Evolutionary conservation across 2,888 invertebrate genomes (phyloP).

Genomic region (Calameuta pallipes): DNA sequence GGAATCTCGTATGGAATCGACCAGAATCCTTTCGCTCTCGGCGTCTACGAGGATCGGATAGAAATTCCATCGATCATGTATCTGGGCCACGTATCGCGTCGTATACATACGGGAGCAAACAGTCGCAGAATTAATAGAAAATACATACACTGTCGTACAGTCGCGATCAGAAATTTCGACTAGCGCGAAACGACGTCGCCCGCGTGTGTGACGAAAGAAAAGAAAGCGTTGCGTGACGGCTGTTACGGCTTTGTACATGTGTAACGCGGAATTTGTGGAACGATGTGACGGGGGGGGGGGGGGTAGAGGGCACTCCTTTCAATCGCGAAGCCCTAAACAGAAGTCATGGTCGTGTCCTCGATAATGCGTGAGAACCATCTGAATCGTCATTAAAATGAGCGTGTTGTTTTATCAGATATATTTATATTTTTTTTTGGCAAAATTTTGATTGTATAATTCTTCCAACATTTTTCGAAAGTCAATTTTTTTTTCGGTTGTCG

Average conservation of each 20-base stretch:
- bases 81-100: neutral
- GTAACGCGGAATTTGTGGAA: neutral
- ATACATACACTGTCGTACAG: neutral
- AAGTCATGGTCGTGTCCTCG: neutral
- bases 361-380: neutral
- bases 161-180: neutral
- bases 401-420: neutral
- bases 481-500: neutral
- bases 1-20: neutral
- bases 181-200: neutral
- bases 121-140: neutral
- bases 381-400: neutral
- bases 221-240: slow-evolving; percentile 8
- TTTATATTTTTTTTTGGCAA: neutral
- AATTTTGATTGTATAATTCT: neutral
- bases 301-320: neutral
- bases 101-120: neutral
- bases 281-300: neutral
- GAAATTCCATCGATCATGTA: neutral
- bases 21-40: neutral
- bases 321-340: neutral
- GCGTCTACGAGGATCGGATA: neutral
- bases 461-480: neutral
- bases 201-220: slow-evolving; percentile 4
- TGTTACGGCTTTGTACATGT: neutral